Evolutionary conservation across 2,797 vertebrate genomes (phyloP), one percentile per base, ranked within the genome.

Genomic region (Danionella dracula): DNA sequence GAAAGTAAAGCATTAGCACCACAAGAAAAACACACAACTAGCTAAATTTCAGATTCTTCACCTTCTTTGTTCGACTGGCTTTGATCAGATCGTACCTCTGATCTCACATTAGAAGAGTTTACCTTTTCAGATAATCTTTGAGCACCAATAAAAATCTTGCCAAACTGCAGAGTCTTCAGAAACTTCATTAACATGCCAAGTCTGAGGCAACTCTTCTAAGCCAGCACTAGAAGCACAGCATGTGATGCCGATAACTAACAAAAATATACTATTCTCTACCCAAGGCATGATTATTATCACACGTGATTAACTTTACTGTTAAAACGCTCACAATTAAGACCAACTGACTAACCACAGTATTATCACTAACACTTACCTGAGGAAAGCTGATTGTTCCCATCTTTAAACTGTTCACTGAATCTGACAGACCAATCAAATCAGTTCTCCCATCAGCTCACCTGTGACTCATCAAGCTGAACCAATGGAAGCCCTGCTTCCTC

Each of bases 281-380:
- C 40, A 54, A 53, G 9, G 1, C 72, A 78, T 77, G 5, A 5
- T 45, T 4, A 34, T 1, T 29, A 16, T 32, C 10, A 27, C 23
- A 3, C 6, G 6, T 27, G 23, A 27, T 27, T 3, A 27, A 27
- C 3, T 27, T 3, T 27, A 27, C 23, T 3, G 6, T 6, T 27
- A 27, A 3, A 27, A 27, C 23, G 23, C 23, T 27, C n/a, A n/a
- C n/a, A 27, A 15, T 0, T 8, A 5, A 16, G 27, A 44, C 27
- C n/a, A n/a, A n/a, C n/a, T n/a, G n/a, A n/a, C n/a, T n/a, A 44
- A 27, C 6, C 3, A 3, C 23, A 27, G 23, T 3, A 27, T 27
- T 27, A 27, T n/a, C n/a, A n/a, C n/a, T n/a, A 27, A 27, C 3
- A 27, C 6, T 6, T 27, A 27, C 3, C 23, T 27, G 23, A 0